phyloP scores from a whole-genome alignment of 35 echinoderm and acorn worm genomes.

The Ophioderma brevispina region DNA sequence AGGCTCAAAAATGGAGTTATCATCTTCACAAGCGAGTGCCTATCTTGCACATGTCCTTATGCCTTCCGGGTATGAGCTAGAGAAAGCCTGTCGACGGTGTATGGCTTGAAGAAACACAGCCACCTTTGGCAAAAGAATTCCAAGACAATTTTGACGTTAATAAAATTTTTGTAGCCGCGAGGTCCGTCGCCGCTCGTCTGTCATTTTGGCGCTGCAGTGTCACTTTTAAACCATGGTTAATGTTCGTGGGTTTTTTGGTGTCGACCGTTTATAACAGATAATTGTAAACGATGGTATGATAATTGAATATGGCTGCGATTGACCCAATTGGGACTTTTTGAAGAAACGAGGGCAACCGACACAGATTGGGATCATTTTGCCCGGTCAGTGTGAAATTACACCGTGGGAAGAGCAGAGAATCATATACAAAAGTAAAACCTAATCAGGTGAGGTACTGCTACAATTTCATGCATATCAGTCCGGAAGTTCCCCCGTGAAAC shows the following conservation, averaged over 20 bases:
- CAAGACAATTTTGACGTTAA: neutral
- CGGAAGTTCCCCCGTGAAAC: no score
- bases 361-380: constrained; percentile 3
- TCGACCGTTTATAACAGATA: no score
- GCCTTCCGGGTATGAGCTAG: neutral
- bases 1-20: constrained; percentile 1
- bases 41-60: neutral
- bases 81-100: neutral
- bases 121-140: neutral
- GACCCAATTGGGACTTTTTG: neutral
- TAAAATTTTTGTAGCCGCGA: neutral
- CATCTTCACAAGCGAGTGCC: neutral
- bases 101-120: neutral
- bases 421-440: no score
- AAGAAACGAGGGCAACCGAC: neutral
- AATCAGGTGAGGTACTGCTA: no score
- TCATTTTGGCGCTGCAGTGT: no score
- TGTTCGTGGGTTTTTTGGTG: no score
- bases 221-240: no score
- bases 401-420: no score
- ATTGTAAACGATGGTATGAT: neutral
- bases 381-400: no score
- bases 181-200: neutral
- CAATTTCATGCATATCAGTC: no score
- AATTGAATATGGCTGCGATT: neutral